phyloP scores from a whole-genome alignment of 1,140 invertebrate genomes.

The Microplitis demolitor region DNA sequence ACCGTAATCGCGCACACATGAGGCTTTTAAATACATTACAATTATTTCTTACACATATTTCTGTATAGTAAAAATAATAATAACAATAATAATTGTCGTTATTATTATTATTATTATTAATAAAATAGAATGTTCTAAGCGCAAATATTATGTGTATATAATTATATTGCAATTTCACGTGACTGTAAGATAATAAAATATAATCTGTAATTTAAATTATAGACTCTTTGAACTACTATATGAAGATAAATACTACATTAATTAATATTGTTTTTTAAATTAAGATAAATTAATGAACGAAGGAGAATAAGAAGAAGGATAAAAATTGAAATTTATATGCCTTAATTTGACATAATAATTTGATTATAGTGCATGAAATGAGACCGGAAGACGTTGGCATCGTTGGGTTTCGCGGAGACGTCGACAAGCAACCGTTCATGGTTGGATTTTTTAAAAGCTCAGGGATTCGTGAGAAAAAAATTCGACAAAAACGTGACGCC shows the following conservation, averaged over 20 bases:
- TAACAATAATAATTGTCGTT: conserved; percentile 43
- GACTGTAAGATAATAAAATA: neutral
- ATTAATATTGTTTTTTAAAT: neutral
- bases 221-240: neutral
- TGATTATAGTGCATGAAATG: conserved; percentile 73
- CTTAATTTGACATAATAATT: conserved; percentile 29
- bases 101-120: too few species aligned
- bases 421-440: conserved; percentile 87
- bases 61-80: too few species aligned
- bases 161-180: conserved; percentile 17
- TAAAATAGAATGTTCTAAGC: conserved; percentile 36
- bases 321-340: conserved; percentile 5
- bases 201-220: neutral
- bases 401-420: conserved; percentile 74
- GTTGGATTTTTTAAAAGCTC: conserved; percentile 81
- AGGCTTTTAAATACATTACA: neutral
- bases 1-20: conserved; percentile 32
- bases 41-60: too few species aligned
- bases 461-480: conserved; percentile 59
- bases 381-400: conserved; percentile 83
- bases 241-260: neutral
- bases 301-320: neutral
- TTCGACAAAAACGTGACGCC: conserved; percentile 57
- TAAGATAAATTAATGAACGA: neutral
- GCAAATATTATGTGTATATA: neutral